A percentile compares a stretch with the other conserved stretches of the same genome.
Conservation (phyloP, 2,113 vertebrate genomes). For the Lucifuga dentata region DNA sequence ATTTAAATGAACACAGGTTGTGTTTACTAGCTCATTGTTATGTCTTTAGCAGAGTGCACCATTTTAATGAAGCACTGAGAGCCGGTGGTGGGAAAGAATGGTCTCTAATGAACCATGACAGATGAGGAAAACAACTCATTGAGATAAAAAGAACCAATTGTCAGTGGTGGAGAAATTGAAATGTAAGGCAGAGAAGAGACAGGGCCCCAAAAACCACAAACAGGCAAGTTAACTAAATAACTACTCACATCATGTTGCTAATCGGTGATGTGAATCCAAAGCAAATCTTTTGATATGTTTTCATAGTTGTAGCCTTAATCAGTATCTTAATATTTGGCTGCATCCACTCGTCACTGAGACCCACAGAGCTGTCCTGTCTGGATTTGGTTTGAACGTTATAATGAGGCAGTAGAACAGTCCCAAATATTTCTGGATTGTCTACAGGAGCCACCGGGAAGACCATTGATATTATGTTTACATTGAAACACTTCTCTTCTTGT, state of each 20-base stretch:
- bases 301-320: neutral
- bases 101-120: constrained; percentile 42
- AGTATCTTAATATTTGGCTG: neutral
- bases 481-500: neutral
- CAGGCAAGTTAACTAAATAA: too few species aligned
- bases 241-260: neutral
- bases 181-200: neutral
- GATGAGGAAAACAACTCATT: constrained; percentile 35
- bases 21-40: neutral
- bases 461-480: too few species aligned
- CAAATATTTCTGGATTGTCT: constrained; percentile 5
- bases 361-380: too few species aligned
- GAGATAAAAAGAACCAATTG: constrained; percentile 14
- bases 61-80: constrained; percentile 2
- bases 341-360: too few species aligned
- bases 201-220: too few species aligned
- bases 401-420: neutral
- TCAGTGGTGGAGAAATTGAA: neutral
- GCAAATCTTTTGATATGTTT: too few species aligned
- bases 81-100: neutral
- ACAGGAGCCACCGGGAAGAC: too few species aligned
- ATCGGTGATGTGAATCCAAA: neutral
- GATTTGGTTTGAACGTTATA: too few species aligned
- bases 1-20: constrained; percentile 1
- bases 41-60: neutral